These are phyloP conservation scores for Petrolisthes cinctipes DNA, from an alignment of 2,888 invertebrate species.

Conservation along the genomic window DNA sequence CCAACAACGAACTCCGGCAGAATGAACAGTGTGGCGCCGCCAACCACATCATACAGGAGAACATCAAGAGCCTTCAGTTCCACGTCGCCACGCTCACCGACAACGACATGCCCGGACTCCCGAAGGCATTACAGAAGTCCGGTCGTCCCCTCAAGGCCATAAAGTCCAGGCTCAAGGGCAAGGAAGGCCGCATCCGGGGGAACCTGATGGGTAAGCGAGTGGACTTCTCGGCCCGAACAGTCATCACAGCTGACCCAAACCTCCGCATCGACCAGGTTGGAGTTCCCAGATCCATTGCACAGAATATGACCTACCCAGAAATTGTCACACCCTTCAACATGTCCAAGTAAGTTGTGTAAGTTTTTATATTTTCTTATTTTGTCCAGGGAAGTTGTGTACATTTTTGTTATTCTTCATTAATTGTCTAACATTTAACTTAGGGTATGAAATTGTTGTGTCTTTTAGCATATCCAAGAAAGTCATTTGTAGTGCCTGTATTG, in stretches of 20 bases:
- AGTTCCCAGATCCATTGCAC: slow-evolving; percentile 97
- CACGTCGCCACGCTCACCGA: slow-evolving; percentile 98
- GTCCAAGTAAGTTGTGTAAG: slow-evolving; percentile 76
- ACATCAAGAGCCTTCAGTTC: slow-evolving; percentile 97
- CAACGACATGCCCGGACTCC: slow-evolving; percentile 99
- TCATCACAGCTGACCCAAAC: slow-evolving; percentile 96
- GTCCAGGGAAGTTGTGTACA: too few species aligned
- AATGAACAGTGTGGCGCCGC: slow-evolving; percentile 98
- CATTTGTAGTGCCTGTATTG: too few species aligned
- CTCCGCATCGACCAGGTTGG: slow-evolving; percentile 96
- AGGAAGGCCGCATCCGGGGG: slow-evolving; percentile 98
- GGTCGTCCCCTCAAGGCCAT: slow-evolving; percentile 98
- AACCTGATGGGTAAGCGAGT: slow-evolving; percentile 99
- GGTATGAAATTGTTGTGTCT: not conserved
- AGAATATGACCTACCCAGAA: slow-evolving; percentile 99
- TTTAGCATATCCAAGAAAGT: not conserved
- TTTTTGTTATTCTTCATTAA: too few species aligned
- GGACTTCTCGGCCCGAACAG: slow-evolving; percentile 98
- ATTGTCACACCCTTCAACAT: slow-evolving; percentile 99
- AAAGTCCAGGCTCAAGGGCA: slow-evolving; percentile 88
- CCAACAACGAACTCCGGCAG: slow-evolving; percentile 93
- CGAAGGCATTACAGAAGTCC: slow-evolving; percentile 98
- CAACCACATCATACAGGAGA: slow-evolving; percentile 95
- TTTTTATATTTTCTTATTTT: too few species aligned
- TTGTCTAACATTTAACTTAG: too few species aligned